Evolutionary conservation across 30 jellyfish, hydroid and myxozoan genomes (phyloP).

Genomic region (Pelagia noctiluca): DNA sequence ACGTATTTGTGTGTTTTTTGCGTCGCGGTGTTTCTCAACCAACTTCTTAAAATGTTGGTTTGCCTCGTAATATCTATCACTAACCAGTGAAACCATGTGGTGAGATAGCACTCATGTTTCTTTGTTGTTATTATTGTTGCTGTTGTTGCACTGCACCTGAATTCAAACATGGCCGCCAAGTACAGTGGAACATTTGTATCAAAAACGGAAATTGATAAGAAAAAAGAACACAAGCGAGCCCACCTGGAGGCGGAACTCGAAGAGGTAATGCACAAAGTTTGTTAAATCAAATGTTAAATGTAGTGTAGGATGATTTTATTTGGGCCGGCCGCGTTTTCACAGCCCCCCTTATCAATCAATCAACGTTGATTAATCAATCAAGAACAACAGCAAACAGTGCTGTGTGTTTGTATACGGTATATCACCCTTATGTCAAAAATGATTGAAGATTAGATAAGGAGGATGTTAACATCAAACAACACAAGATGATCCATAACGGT

Average conservation of each 20-base stretch:
- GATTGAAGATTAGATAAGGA: not conserved
- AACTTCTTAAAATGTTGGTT: too few species aligned
- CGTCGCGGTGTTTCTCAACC: too few species aligned
- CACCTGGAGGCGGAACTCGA: slow-evolving; percentile 67
- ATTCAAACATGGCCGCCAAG: slow-evolving; percentile 51
- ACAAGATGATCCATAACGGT: too few species aligned
- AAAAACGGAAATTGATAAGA: slow-evolving; percentile 52
- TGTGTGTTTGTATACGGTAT: not conserved
- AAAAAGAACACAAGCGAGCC: slow-evolving; percentile 37
- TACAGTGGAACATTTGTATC: slow-evolving; percentile 68
- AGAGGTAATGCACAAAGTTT: slow-evolving; percentile 26
- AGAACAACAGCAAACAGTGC: not conserved
- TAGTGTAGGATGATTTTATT: not conserved
- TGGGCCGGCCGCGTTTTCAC: not conserved
- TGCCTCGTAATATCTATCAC: too few species aligned
- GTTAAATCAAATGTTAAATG: not conserved
- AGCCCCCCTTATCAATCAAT: not conserved
- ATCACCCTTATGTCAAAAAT: not conserved
- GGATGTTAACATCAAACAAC: too few species aligned
- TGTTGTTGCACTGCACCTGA: not conserved
- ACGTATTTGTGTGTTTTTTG: too few species aligned
- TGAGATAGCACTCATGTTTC: too few species aligned
- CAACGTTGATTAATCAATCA: not conserved
- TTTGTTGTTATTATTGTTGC: too few species aligned
- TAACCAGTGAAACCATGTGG: too few species aligned